Conservation (phyloP, 1,140 invertebrate species). For the Platyura marginata region DNA sequence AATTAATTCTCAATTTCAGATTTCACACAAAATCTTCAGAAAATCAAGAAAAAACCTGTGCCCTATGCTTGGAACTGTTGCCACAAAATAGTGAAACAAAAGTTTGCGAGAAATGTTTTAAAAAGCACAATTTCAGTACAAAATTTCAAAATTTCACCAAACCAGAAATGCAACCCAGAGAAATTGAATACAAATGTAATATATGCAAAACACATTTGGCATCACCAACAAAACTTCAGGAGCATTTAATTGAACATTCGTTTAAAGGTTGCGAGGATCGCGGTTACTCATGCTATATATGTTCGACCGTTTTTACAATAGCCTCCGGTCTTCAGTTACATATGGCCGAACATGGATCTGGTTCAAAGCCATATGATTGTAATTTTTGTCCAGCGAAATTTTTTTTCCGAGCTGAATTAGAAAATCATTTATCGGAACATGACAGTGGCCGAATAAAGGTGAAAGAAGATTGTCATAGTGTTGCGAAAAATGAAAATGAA, state of each 20-base stretch:
- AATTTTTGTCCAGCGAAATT: conserved; percentile 64
- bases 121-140: conserved; percentile 18
- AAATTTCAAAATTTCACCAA: conserved; percentile 7
- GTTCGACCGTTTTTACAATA: conserved; percentile 69
- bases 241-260: conserved; percentile 83
- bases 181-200: conserved; percentile 10
- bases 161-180: not conserved
- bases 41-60: conserved; percentile 16
- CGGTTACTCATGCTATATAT: conserved; percentile 73
- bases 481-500: conserved; percentile 1
- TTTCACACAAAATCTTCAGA: conserved; percentile 21
- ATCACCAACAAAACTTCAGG: conserved; percentile 47
- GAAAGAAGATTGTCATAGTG: not conserved
- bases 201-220: conserved; percentile 21
- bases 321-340: conserved; percentile 62
- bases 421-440: conserved; percentile 47
- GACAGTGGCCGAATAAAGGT: not conserved
- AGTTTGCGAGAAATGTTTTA: conserved; percentile 21
- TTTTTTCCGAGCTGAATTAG: conserved; percentile 79
- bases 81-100: conserved; percentile 11
- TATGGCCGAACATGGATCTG: conserved; percentile 62
- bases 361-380: conserved; percentile 67
- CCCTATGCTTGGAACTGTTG: conserved; percentile 17
- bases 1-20: conserved; percentile 7
- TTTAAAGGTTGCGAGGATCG: conserved; percentile 61